Base-by-base conservation (phyloP, 2,888 invertebrate species). In the Steinernema carpocapsae region DNA sequence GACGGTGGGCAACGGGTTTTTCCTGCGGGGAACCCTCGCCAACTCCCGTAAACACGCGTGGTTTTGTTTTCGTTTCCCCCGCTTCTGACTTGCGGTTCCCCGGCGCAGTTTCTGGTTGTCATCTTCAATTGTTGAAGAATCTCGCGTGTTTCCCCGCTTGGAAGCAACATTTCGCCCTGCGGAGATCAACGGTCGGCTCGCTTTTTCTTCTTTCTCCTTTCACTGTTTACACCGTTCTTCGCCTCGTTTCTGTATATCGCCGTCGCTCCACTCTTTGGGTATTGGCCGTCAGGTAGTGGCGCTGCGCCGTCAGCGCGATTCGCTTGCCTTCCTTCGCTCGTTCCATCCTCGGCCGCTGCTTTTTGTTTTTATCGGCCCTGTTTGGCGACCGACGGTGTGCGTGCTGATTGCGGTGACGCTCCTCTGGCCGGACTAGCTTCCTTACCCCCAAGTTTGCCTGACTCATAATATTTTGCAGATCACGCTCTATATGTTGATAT, bases 21-120 rank as follows among this genome's bases (percentile, higher is more conserved):
- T 37, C 37, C 52, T 24, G 52, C 52, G 52, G 52, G 52, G 52
- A 52, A 52, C 22, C 52, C 52, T 48, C 10, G n/a, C 48, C 48
- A 48, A 19, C 48, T 52, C 22, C 52, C 24, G 52, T 52, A 52
- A 52, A 52, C 52, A 52, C 22, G 19, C 22, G 12, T 52, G 52
- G 19, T 24, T 52, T 52, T 48, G 48, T 48, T 48, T 48, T 48
- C 48, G 48, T 48, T 14, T 17, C 48, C 48, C 19, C 48, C 48
- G 48, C 19, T 48, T 37, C 3, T 37, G 4, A 37, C 37, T 10
- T 37, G 37, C 37, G 37, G 4, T 37, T 37, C 37, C 37, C 37
- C 37, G 37, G 37, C 10, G 37, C 37, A 37, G 37, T 37, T 37
- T 37, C 37, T 37, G 10, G 4, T 37, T 37, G 3, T 37, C 37